Evolutionary conservation across 2,113 vertebrate species (phyloP).

Genomic region (Pelodiscus sinensis): DNA sequence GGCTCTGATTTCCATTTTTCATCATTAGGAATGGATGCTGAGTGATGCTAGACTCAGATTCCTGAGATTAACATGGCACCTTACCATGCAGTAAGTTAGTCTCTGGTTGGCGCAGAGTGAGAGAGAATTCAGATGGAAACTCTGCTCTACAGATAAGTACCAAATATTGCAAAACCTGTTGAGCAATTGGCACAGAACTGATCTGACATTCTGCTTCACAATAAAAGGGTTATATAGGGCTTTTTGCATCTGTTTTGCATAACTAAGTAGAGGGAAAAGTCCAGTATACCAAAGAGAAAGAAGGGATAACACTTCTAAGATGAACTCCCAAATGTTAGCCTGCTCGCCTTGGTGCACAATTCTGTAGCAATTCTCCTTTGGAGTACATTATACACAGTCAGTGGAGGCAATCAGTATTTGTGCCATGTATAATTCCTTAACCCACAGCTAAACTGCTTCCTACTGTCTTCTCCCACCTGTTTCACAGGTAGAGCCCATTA

Average conservation of each 20-base stretch:
- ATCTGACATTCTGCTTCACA: background rate
- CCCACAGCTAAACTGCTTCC: background rate
- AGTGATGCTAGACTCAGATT: background rate
- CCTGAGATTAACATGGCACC: background rate
- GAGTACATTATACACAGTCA: background rate
- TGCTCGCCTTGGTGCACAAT: background rate
- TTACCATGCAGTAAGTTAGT: background rate
- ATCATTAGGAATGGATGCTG: background rate
- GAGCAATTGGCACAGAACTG: background rate
- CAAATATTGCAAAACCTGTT: background rate
- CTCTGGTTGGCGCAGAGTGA: background rate
- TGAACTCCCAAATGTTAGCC: background rate
- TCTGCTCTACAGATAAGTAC: background rate
- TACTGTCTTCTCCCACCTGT: background rate
- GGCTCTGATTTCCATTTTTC: background rate
- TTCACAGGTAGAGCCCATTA: background rate
- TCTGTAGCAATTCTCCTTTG: background rate
- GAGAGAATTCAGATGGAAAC: background rate
- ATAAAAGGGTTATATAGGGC: background rate
- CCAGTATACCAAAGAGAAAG: background rate
- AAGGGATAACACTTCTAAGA: background rate
- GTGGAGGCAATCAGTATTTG: rapidly evolving
- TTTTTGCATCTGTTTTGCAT: background rate
- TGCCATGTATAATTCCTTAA: background rate
- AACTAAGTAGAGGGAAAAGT: background rate